Percentiles rank a stretch among this genome's conserved stretches.
These are phyloP conservation scores for Vipera latastei DNA, from an alignment of 2,797 vertebrate species.

Conservation along the genomic window DNA sequence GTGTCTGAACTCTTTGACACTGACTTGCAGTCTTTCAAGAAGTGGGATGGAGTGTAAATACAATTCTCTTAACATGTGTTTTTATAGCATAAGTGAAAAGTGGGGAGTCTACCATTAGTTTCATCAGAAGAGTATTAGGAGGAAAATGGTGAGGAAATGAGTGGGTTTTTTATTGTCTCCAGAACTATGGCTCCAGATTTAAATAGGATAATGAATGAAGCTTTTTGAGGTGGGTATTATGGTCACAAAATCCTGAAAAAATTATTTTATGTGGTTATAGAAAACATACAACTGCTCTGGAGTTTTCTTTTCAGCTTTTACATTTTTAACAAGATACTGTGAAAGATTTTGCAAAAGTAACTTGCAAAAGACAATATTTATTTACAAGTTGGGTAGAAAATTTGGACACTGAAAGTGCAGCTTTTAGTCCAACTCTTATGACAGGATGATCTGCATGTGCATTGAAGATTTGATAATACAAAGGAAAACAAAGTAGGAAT, in stretches of 20 bases:
- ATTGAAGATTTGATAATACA: background rate
- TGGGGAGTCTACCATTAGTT: background rate
- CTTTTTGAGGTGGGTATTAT: slow-evolving; percentile 31
- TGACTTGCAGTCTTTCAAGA: slow-evolving; percentile 41
- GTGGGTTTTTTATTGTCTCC: slow-evolving; percentile 32
- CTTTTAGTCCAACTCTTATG: too few species aligned
- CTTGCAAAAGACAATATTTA: slow-evolving; percentile 44
- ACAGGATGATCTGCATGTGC: too few species aligned
- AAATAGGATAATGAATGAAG: slow-evolving; percentile 13
- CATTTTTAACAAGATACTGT: slow-evolving; percentile 41
- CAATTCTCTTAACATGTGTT: slow-evolving; percentile 9
- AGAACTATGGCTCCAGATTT: slow-evolving; percentile 13
- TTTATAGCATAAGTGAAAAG: slow-evolving; percentile 25
- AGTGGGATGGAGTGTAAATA: background rate
- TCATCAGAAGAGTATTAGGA: slow-evolving; percentile 15
- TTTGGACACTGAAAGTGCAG: background rate
- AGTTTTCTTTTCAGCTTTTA: slow-evolving; percentile 32
- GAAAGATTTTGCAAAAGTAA: slow-evolving; percentile 1
- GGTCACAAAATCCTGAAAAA: slow-evolving; percentile 21
- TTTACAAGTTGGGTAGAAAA: slow-evolving; percentile 31
- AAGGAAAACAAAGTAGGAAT: slow-evolving; percentile 7
- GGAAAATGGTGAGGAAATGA: slow-evolving; percentile 18
- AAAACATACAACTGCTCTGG: slow-evolving; percentile 42
- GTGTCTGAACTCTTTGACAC: slow-evolving; percentile 27
- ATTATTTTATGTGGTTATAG: slow-evolving; percentile 34